These are phyloP conservation scores for Falco novaeseelandiae DNA, from an alignment of 2,797 vertebrate genomes.

Conservation along the genomic window DNA sequence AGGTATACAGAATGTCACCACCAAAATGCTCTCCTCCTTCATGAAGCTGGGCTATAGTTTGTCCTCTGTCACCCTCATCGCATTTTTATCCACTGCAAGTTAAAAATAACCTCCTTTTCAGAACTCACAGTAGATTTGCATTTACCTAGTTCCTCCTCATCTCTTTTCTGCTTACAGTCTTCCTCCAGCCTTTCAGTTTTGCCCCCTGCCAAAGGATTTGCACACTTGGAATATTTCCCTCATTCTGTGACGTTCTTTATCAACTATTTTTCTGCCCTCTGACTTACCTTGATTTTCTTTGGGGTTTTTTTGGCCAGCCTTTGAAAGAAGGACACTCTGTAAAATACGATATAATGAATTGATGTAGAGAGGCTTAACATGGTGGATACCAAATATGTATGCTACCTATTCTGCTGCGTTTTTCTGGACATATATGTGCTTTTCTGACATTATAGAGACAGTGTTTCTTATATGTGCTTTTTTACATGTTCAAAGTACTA, in stretches of 20 bases:
- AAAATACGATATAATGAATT: constrained; percentile 16
- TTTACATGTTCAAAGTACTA: neutral
- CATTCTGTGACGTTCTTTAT: constrained; percentile 20
- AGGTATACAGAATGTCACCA: neutral
- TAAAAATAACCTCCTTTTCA: constrained; percentile 13
- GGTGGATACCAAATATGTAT: neutral
- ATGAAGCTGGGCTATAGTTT: neutral
- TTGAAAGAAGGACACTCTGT: constrained; percentile 9
- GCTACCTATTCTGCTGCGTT: constrained; percentile 3
- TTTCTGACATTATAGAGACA: neutral
- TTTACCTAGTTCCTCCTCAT: constrained; percentile 3
- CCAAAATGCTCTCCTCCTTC: neutral
- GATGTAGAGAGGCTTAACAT: neutral
- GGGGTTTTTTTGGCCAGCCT: neutral
- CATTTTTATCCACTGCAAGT: neutral
- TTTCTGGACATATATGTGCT: neutral
- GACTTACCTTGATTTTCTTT: neutral
- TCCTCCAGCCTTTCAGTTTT: constrained; percentile 1
- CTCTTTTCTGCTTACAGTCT: neutral
- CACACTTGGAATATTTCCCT: constrained; percentile 30
- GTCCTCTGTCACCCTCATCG: neutral
- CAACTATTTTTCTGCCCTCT: neutral
- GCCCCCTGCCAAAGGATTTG: neutral
- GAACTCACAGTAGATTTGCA: neutral
- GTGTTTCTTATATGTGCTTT: neutral